These are phyloP conservation scores for Pygocentrus nattereri DNA, from an alignment of 2,797 vertebrate species.

Conservation along the genomic window DNA sequence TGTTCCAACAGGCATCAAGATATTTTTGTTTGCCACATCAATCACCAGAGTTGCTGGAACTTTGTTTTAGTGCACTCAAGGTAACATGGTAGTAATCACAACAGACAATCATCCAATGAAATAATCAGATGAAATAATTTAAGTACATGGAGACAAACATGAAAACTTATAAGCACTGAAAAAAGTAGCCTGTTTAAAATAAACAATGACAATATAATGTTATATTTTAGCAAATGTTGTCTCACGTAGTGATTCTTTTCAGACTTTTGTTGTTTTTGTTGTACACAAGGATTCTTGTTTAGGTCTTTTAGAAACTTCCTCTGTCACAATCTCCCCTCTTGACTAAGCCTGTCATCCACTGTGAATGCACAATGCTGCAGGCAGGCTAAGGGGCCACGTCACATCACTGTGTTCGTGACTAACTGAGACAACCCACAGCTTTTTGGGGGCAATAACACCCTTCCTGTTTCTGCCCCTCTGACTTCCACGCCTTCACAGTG, in stretches of 20 bases:
- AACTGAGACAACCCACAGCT: constrained; percentile 12
- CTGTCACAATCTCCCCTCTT: constrained; percentile 18
- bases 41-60: no score
- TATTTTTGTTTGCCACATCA: no score
- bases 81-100: no score
- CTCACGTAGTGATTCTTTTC: no score
- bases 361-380: neutral
- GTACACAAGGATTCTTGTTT: neutral
- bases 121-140: no score
- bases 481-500: constrained; percentile 25
- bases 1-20: no score
- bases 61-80: no score
- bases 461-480: constrained; percentile 29
- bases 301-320: constrained; percentile 10
- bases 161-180: no score
- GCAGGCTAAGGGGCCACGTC: constrained; percentile 19
- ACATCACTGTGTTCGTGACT: neutral
- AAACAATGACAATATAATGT: neutral
- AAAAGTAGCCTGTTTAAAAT: no score
- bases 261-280: neutral
- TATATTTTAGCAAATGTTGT: neutral
- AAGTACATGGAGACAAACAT: no score
- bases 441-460: constrained; percentile 35
- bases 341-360: constrained; percentile 24
- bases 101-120: no score